Evolutionary conservation across 2,888 invertebrate genomes (phyloP).

Genomic region (Alloscopus bannaensis): DNA sequence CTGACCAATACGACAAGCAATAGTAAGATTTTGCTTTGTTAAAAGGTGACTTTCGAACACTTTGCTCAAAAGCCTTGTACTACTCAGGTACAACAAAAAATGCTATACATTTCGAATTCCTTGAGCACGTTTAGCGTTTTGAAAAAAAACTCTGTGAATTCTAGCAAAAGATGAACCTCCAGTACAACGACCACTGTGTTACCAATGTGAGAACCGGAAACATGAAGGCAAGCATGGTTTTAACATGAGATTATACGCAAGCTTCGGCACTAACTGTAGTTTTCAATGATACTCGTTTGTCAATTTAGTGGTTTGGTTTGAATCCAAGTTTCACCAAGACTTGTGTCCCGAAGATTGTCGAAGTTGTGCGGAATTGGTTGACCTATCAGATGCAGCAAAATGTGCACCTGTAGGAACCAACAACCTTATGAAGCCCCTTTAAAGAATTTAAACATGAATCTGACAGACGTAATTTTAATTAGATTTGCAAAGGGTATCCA

Average conservation of each 20-base stretch:
- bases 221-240: constrained; percentile 8
- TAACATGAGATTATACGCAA: too few relatives aligned
- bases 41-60: constrained; percentile 25
- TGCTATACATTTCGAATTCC: background rate
- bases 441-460: background rate
- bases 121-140: background rate
- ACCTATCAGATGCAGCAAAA: constrained; percentile 23
- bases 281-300: too few relatives aligned
- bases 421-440: background rate
- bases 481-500: constrained; percentile 36
- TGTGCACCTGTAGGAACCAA: constrained; percentile 31
- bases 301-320: constrained; percentile 30
- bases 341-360: constrained; percentile 21
- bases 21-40: too few relatives aligned
- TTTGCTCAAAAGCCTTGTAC: constrained; percentile 25
- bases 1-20: too few relatives aligned
- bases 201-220: constrained; percentile 33
- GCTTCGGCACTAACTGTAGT: too few relatives aligned
- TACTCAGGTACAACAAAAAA: constrained; percentile 10
- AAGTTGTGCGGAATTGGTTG: constrained; percentile 22
- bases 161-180: constrained; percentile 21
- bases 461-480: background rate
- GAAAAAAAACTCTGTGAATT: too few relatives aligned
- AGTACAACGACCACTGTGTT: constrained; percentile 21
- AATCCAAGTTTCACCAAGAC: constrained; percentile 20